Base-by-base conservation (phyloP, 2,888 invertebrate genomes). In the Lasioglossum zephyrum region DNA sequence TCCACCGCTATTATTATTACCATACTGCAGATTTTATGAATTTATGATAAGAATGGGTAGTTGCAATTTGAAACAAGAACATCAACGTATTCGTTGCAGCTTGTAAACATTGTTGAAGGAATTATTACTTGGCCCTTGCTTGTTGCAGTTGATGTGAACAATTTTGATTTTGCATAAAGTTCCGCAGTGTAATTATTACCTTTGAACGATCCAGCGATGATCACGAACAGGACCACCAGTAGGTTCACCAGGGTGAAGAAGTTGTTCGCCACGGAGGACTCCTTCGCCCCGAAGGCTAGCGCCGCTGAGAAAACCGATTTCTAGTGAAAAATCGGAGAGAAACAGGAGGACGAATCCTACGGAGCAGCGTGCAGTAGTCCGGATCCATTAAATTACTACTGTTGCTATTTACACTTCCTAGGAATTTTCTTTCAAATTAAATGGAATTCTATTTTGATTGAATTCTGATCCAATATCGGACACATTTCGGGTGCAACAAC, bases 201-300 rank as follows among this genome's bases (percentile, higher is more conserved):
- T 96, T 97, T 97, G 41, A 97, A 96, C 0, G 96, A 96, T 18
- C 99, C 99, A 72, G 97, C 96, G 84, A 98, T 96, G 72, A 98
- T 97, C 79, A 98, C 98, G 93, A 98, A 98, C 8, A 97, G 89
- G 1, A 99, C 98, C 0, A 99, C 98, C 22, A 96, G 95, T 49
- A 99, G 95, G 95, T 99, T 99, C 63, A 98, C 96, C 1, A 97
- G 95, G 0, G 99, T 99, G 93, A 99, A 98, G 79, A 98, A 95
- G 93, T 98, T 99, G 95, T 99, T 99, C 88, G 98, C 97, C 75
- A 96, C 95, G 0, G 98, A 97, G 0, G 98, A 99, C 95, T 98
- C 98, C 93, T 98, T 98, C 66, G 98, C 98, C 0, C 99, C 99
- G 88, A 98, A 96, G 0, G 98, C 97, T 39, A 97, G 95, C 0